Base-by-base conservation (phyloP, 2,113 vertebrate genomes). In the Syngnathus typhle region DNA sequence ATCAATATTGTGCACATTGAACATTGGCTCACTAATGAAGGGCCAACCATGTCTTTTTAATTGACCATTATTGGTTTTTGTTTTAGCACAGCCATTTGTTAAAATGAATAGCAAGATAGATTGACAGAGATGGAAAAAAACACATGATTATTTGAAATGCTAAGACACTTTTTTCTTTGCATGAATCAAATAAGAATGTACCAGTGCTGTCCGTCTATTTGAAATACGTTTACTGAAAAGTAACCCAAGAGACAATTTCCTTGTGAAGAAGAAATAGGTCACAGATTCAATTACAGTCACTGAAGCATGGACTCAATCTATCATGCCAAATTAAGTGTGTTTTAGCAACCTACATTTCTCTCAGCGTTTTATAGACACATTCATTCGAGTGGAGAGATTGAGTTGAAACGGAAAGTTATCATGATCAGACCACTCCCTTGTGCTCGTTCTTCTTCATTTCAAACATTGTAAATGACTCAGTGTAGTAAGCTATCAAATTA, bases 321-420 rank as follows among this genome's bases (percentile, higher is more conserved):
- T 99, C 97, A 99, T 97, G 96, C 94, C 95, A 99, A 98, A 99
- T 99, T 98, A 99, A 98, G 95, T 98, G 94, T 94, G 93, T 97
- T 98, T 99, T 98, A 98, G 96, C 95, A 98, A 97, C 96, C 96
- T 98, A 97, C 94, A 96, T 98, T 98, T 95, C 95, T 94, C 93
- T 93, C 90, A 92, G 93, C 95, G 95, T 98, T 95, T 96, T 97
- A 97, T 95, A 94, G 94, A 98, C 95, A 95, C 91, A 93, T 96
- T 94, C 91, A 92, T 92, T 92, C 90, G 91, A 94, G 95, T 93
- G 88, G 92, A 95, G 92, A 93, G 93, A 93, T 93, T 94, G 92
- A 87, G 88, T 80, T 92, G 85, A 77, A 90, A 91, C 90, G 61
- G 39, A 89, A 91, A 94, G 94, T 92, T 86, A 91, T 84, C 85